These are phyloP conservation scores for Cherax destructor DNA, from an alignment of 1,140 invertebrate species.

Conservation along the genomic window DNA sequence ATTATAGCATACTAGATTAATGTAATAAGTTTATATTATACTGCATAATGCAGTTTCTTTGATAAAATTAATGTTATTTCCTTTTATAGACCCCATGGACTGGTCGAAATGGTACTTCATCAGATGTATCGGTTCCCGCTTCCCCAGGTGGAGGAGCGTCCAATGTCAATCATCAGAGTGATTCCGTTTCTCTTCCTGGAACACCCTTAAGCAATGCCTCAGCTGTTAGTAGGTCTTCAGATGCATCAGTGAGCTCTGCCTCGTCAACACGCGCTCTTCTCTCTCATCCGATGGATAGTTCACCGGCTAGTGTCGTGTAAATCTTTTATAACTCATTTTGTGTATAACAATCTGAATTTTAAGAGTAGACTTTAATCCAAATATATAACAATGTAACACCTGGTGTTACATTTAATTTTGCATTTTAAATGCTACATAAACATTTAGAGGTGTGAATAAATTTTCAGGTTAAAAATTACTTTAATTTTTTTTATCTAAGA, in stretches of 20 bases:
- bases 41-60: neutral
- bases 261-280: conserved; percentile 62
- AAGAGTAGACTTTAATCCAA: too few species aligned
- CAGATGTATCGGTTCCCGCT: conserved; percentile 23
- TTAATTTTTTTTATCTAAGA: too few species aligned
- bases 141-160: conserved; percentile 36
- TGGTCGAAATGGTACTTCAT: neutral
- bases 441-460: too few species aligned
- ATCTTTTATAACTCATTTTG: too few species aligned
- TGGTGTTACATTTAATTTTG: too few species aligned
- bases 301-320: conserved; percentile 47
- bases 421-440: too few species aligned
- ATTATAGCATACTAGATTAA: too few species aligned
- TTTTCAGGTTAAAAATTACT: too few species aligned
- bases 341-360: too few species aligned
- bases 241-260: conserved; percentile 66
- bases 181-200: conserved; percentile 61
- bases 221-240: conserved; percentile 59
- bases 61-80: neutral
- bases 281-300: conserved; percentile 44
- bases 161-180: conserved; percentile 46
- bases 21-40: too few species aligned
- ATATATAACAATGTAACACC: too few species aligned
- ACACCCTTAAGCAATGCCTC: conserved; percentile 68
- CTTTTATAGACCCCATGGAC: neutral